A percentile compares a stretch with the other conserved stretches of the same genome.
Conservation (phyloP, 2,113 vertebrate species). For the Seriola dumerili region DNA sequence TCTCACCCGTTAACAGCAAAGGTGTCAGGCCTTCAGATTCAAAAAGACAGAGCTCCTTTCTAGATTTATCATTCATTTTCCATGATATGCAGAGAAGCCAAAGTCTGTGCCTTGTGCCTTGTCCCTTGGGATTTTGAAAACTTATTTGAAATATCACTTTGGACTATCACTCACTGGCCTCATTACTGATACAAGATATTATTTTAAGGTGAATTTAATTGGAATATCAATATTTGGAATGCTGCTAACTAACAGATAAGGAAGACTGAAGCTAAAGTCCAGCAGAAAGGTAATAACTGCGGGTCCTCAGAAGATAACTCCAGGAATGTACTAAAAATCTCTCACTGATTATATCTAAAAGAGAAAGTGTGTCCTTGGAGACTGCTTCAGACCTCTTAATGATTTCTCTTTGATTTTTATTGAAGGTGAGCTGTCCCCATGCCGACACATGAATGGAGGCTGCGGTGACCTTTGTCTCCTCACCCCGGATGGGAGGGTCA, state of each 20-base stretch:
- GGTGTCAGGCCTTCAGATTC: background rate
- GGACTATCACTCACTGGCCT: background rate
- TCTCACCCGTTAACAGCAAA: background rate
- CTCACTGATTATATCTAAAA: background rate
- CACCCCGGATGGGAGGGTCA: slow-evolving; percentile 92
- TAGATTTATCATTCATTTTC: background rate
- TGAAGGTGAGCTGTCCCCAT: slow-evolving; percentile 95
- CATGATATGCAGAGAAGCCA: background rate
- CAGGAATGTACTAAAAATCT: background rate
- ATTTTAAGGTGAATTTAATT: background rate
- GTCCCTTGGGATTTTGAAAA: background rate
- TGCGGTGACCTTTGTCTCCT: slow-evolving; percentile 96
- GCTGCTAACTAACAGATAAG: background rate
- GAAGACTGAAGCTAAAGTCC: background rate
- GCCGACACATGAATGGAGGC: slow-evolving; percentile 92
- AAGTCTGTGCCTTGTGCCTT: background rate
- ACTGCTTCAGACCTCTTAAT: slow-evolving; percentile 6
- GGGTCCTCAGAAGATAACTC: background rate
- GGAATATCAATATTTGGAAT: background rate
- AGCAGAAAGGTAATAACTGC: background rate
- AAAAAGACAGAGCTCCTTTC: background rate
- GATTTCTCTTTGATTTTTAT: slow-evolving; percentile 47
- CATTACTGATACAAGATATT: background rate
- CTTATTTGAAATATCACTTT: background rate
- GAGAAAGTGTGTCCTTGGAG: background rate